Evolutionary conservation across 2,113 vertebrate species (phyloP).

Genomic region (Microcebus ravelobensis): DNA sequence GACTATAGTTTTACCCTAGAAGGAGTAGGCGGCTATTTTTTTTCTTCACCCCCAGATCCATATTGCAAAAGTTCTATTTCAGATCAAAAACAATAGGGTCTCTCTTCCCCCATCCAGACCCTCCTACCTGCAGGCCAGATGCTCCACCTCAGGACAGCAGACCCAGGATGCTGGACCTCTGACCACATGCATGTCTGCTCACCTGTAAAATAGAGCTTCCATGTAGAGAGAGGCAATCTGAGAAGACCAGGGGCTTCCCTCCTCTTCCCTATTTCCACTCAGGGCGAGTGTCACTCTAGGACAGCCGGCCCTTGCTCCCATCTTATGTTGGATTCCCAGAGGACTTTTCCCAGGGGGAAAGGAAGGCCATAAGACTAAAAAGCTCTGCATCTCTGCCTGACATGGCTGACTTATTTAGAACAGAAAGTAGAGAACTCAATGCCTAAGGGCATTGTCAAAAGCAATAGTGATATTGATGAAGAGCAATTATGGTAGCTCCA

Average conservation of each 20-base stretch:
- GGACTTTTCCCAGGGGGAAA: not conserved
- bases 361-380: not conserved
- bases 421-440: not conserved
- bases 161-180: too few species aligned
- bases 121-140: not conserved
- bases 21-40: not conserved
- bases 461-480: not conserved
- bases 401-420: not conserved
- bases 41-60: not conserved
- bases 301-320: not conserved
- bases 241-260: not conserved
- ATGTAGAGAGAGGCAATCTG: not conserved
- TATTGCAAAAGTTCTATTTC: not conserved
- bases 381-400: not conserved
- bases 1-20: not conserved
- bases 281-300: not conserved
- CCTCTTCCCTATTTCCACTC: too few species aligned
- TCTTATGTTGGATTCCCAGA: not conserved
- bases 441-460: not conserved
- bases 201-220: not conserved
- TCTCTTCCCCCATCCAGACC: not conserved
- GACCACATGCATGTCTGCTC: rapidly evolving
- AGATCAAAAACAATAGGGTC: not conserved
- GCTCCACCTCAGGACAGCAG: not conserved
- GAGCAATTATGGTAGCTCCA: not conserved